Percentiles rank a stretch among this genome's conserved stretches.
Conservation (phyloP, 2,888 invertebrate species). For the Sceliomorpha sp. region DNA sequence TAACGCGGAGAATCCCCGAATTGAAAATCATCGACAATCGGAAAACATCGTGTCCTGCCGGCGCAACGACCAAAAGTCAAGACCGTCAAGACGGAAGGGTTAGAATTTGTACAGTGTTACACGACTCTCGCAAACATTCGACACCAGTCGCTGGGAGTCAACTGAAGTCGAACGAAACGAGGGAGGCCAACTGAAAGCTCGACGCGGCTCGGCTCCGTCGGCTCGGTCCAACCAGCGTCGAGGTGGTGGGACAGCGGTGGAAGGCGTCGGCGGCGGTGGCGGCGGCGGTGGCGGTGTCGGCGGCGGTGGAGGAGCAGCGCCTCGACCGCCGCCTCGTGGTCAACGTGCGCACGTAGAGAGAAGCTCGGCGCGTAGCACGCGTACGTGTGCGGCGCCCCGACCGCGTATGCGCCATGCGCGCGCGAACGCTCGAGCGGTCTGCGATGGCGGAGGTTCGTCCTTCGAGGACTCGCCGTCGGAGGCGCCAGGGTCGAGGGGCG, state of each 20-base stretch:
- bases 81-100: too few species aligned
- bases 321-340: slow-evolving; percentile 49
- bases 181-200: slow-evolving; percentile 27
- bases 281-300: too few species aligned
- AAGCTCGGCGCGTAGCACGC: slow-evolving; percentile 38
- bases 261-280: too few species aligned
- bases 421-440: slow-evolving; percentile 13
- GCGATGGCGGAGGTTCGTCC: slow-evolving; percentile 78
- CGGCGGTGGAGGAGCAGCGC: slow-evolving; percentile 36
- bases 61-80: too few species aligned
- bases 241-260: too few species aligned
- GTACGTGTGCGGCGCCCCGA: too few species aligned
- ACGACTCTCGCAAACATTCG: slow-evolving; percentile 31
- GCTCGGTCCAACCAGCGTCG: slow-evolving; percentile 25
- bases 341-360: slow-evolving; percentile 14
- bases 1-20: too few species aligned
- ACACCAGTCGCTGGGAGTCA: slow-evolving; percentile 44
- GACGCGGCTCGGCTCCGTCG: slow-evolving; percentile 16
- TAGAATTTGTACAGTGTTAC: slow-evolving; percentile 5
- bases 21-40: too few species aligned
- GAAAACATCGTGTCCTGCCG: too few species aligned
- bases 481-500: slow-evolving; percentile 71
- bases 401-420: slow-evolving; percentile 32
- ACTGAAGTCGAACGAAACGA: slow-evolving; percentile 20
- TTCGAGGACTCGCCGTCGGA: slow-evolving; percentile 61